Base-by-base conservation (phyloP, 2,113 vertebrate species). In the Misgurnus anguillicaudatus region DNA sequence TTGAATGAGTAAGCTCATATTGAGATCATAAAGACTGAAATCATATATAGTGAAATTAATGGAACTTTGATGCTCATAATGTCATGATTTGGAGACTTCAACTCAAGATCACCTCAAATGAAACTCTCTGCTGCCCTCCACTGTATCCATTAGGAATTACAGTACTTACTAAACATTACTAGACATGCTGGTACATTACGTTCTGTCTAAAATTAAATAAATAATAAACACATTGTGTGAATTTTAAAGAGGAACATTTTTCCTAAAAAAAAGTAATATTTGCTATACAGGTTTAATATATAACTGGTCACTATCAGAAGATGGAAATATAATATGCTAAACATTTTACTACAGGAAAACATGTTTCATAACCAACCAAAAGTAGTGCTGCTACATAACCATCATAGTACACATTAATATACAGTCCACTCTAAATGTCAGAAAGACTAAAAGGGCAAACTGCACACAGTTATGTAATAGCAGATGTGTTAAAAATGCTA, bases 61-160 rank as follows among this genome's bases (percentile, higher is more conserved):
- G 24, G 24, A 31, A 31, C 24, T 31, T 31, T 31, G 2, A 2
- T 31, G 24, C 24, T 31, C 24, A 1, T 31, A 31, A 31, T 31
- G 2, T 24, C 2, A 24, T 24, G 24, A 31, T 31, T 31, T 31
- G 2, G 24, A 31, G 24, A 31, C n/a, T n/a, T n/a, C n/a, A n/a
- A n/a, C 7, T n/a, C 42, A 48, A 16, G 17, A 68, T 13, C 9
- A 68, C 4, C 67, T 48, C 24, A 7, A 69, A n/a, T 21, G 45
- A 17, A 4, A n/a, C 38, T 62, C 58, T 68, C 36, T 53, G 77
- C 72, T 67, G 63, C 48, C 55, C 41, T 77, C 66, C 7, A 51
- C 71, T 82, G 80, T 76, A 36, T 14, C 47, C 19, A 58, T n/a
- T 17, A 42, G 66, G 78, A 61, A 73, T 42, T 53, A 38, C 42